Conservation (phyloP, 2,113 vertebrate species). For the Cranoglanis bouderius region DNA sequence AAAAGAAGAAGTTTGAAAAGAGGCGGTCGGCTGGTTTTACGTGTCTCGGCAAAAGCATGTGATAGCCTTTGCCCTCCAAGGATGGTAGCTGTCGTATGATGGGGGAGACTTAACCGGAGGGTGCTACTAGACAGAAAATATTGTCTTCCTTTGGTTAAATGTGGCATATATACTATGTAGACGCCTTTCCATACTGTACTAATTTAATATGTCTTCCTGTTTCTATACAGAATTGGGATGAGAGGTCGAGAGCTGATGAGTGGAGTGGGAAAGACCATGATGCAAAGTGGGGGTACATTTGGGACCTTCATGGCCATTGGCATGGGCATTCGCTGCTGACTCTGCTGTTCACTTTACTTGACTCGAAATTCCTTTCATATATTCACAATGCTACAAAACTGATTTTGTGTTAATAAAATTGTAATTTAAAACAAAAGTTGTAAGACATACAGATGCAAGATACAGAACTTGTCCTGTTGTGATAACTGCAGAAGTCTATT, state of each 20-base stretch:
- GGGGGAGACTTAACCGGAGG: background rate
- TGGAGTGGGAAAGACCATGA: conserved; percentile 97
- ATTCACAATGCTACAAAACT: conserved; percentile 46
- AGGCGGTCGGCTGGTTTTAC: too few relatives aligned
- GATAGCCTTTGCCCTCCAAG: background rate
- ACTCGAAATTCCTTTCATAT: conserved; percentile 23
- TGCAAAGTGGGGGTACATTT: conserved; percentile 97
- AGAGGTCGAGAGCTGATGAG: conserved; percentile 95
- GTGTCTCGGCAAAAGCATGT: background rate
- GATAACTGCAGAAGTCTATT: background rate
- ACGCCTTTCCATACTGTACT: too few relatives aligned
- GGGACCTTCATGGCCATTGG: conserved; percentile 98
- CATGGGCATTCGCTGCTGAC: conserved; percentile 94
- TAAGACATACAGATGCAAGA: conserved; percentile 25
- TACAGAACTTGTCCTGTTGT: background rate
- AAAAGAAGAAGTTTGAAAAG: too few relatives aligned
- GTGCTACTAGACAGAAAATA: background rate
- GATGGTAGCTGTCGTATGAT: background rate
- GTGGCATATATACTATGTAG: background rate
- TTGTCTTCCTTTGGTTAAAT: background rate
- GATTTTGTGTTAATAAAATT: conserved; percentile 57
- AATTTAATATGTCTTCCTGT: background rate
- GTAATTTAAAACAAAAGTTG: conserved; percentile 36
- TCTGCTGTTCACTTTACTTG: background rate
- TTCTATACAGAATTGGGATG: conserved; percentile 86